phyloP scores from a whole-genome alignment of 1,140 invertebrate genomes.

The Aphaenogaster ashmeadi region DNA sequence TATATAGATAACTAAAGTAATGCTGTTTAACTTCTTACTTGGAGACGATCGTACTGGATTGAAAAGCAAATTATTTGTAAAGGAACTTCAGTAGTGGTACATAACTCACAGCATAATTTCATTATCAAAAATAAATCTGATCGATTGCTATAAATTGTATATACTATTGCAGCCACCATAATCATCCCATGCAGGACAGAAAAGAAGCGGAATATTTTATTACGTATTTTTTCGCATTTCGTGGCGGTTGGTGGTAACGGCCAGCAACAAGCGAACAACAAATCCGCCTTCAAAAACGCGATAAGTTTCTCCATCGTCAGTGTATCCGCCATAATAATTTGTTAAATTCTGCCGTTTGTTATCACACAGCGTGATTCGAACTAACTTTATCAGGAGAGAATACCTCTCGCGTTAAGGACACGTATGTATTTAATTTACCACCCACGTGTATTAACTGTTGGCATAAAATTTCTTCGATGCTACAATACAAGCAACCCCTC shows the following conservation, averaged over 20 bases:
- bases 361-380: background rate
- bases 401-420: background rate
- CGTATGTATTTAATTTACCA: conserved; percentile 20
- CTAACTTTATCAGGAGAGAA: background rate
- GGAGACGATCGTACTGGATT: conserved; percentile 44
- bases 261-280: conserved; percentile 64
- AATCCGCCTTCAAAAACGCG: conserved; percentile 53
- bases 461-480: background rate
- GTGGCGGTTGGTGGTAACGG: conserved; percentile 44
- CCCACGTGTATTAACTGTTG: background rate
- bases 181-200: conserved; percentile 23
- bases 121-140: conserved; percentile 46
- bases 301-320: conserved; percentile 47
- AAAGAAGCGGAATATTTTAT: conserved; percentile 45
- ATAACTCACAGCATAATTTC: conserved; percentile 48
- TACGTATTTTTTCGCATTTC: conserved; percentile 19
- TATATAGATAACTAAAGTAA: background rate
- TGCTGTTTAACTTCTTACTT: conserved; percentile 41
- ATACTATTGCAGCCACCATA: conserved; percentile 56
- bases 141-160: conserved; percentile 52
- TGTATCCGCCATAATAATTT: background rate
- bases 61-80: conserved; percentile 51
- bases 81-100: conserved; percentile 39
- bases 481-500: background rate
- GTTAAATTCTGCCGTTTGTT: background rate